Conservation (phyloP, 2,888 invertebrate species). For the Drosophila dives region DNA sequence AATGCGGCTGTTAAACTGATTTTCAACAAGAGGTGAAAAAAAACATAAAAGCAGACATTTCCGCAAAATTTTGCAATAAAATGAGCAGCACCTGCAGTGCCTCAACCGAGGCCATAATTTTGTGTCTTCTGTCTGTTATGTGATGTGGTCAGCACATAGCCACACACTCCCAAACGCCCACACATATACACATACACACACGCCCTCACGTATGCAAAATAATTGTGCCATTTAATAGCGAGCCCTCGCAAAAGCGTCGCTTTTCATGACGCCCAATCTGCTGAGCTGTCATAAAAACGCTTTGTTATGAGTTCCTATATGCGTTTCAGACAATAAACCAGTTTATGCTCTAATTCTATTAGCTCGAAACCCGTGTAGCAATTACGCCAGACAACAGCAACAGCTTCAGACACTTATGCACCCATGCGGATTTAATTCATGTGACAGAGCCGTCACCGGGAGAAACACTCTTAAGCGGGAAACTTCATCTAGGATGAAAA, state of each 20-base stretch:
- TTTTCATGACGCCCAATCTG: conserved; percentile 61
- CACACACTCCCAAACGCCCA: conserved; percentile 13
- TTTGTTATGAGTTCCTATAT: conserved; percentile 54
- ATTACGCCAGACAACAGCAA: conserved; percentile 57
- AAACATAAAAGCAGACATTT: conserved; percentile 37
- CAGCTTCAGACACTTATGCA: conserved; percentile 28
- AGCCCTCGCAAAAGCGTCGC: conserved; percentile 43
- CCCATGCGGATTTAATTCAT: conserved; percentile 44
- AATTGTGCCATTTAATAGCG: conserved; percentile 61
- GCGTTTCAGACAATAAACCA: conserved; percentile 66
- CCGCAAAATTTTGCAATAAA: conserved; percentile 39
- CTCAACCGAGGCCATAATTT: conserved; percentile 56
- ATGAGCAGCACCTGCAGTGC: conserved; percentile 69
- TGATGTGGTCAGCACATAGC: conserved; percentile 36
- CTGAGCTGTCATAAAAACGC: conserved; percentile 70
- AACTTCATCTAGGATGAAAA: conserved; percentile 8
- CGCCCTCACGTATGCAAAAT: conserved; percentile 47
- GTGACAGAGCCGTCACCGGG: conserved; percentile 21
- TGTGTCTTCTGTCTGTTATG: conserved; percentile 41
- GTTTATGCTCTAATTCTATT: conserved; percentile 78
- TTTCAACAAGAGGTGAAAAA: conserved; percentile 12
- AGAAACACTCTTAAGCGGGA: conserved; percentile 10
- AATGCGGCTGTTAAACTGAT: conserved; percentile 24
- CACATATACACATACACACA: conserved; percentile 4
- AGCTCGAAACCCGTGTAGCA: conserved; percentile 70